Conservation (phyloP, 2,797 vertebrate species). For the Thunnus albacares region DNA sequence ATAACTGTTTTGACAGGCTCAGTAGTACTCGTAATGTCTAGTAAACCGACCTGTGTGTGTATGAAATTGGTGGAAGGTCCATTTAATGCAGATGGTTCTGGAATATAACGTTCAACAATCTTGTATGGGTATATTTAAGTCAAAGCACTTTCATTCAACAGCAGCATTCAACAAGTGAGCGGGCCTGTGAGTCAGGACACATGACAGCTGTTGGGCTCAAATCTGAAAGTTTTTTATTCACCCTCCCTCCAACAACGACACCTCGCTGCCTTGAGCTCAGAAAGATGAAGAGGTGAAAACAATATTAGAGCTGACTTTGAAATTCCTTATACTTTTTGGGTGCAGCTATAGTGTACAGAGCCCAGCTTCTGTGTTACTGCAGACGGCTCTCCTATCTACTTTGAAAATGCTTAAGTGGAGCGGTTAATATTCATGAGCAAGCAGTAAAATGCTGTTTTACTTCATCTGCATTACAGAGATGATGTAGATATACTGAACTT, state of each 20-base stretch:
- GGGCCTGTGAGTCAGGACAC: not conserved
- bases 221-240: not conserved
- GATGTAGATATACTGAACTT: conserved; percentile 32
- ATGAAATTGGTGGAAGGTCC: no score
- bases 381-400: conserved; percentile 19
- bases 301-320: not conserved
- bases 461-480: conserved; percentile 55
- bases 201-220: not conserved
- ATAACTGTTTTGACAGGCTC: no score
- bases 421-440: conserved; percentile 50
- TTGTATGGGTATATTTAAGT: not conserved
- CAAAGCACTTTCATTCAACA: not conserved
- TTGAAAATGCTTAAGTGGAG: conserved; percentile 32
- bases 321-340: conserved; percentile 8
- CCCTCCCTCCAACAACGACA: no score
- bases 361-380: conserved; percentile 10
- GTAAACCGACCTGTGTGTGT: not conserved
- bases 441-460: conserved; percentile 43
- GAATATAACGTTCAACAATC: not conserved
- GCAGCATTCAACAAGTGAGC: not conserved
- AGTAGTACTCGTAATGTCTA: not conserved
- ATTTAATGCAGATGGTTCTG: not conserved
- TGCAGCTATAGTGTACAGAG: not conserved
- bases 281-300: not conserved
- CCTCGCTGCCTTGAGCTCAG: not conserved